Evolutionary conservation across 2,113 vertebrate genomes (phyloP), one percentile per base, ranked within the genome.

Genomic region (Channa argus): DNA sequence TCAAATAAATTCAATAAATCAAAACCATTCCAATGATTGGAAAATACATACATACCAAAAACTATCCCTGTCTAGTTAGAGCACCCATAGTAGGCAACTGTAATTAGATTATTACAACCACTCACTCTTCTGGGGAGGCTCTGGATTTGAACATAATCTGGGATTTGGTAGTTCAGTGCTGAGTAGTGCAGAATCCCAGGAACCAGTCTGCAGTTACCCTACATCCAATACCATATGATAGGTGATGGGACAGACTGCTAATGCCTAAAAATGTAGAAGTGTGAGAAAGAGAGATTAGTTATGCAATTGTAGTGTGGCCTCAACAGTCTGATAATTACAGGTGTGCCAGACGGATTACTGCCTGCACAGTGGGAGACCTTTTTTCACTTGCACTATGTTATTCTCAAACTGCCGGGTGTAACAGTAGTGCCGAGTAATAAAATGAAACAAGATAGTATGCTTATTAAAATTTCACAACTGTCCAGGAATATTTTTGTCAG

Each of bases 151-250:
- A 50, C 74, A 60, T 92, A 93, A 93, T 89, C 90, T 92, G 92
- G 89, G 92, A 93, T 93, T 93, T 91, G 84, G 69, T 89, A 63
- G 74, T 72, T 67, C 76, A 92, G 76, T 93, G 92, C 92, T 94
- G 94, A 94, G 89, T 81, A 71, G 82, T 86, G 84, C 77, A 45
- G 92, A 94, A 94, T 90, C 70, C 76, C 88, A 88, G 66, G 34
- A 89, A 90, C 74, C 56, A 73, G 44, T n/a, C 83, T 78, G 73
- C 34, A 75, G 62, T 66, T 60, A 71, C 69, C 61, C 44, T 63
- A 45, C 47, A 77, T 51, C 73, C 39, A 15, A 52, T 70, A 43
- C 36, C n/a, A 51, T 24, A 46, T 59, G 33, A 0, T 13, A 14
- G 58, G 36, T 9, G 13, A 9, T 46, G 47, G 4, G 33, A 45